Base-by-base conservation (phyloP, 2,797 vertebrate genomes). In the Rhynchotus rufescens region DNA sequence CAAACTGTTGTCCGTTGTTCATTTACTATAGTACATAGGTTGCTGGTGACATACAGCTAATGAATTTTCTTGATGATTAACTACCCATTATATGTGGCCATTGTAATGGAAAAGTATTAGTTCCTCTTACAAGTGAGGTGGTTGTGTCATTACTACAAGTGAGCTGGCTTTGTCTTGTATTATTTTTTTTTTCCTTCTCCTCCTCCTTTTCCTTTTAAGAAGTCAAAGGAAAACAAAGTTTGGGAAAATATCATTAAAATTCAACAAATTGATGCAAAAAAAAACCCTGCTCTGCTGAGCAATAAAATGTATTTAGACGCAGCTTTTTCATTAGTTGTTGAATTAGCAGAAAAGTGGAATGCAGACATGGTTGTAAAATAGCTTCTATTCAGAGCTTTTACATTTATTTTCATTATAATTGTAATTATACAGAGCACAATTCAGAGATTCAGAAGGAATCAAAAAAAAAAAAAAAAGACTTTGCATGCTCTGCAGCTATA, bases 51-150 rank as follows among this genome's bases (percentile, higher is more conserved):
- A 97, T 96, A 96, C 95, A 95, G 87, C 91, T 97, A 98, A 97
- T 97, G 89, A 96, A 97, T 97, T 97, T 97, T 93, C 96, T 94
- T 96, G 89, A 92, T 98, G 95, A 98, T 98, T 97, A 97, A 97
- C 95, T 97, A 96, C 92, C 83, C 7, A 0, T 96, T 97, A 88
- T 90, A 94, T 64, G 32, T 54, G 67, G 79, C 61, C 76, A 91
- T 94, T 96, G 90, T 88, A 94, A 97, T 69, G 89, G 92, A 95
- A 95, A 96, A 10, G 16, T 64, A 91, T 90, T 94, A 94, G 38
- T 49, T 88, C 26, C 42, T 49, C 40, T 71, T 95, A 90, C 44
- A 89, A 95, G 91, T 47, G 92, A 96, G 93, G 80, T 91, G 76
- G 71, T 80, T 94, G 15, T 90, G 73, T 96, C 92, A 93, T 95